These are phyloP conservation scores for Bombycilla garrulus DNA, from an alignment of 2,113 vertebrate species.

Conservation along the genomic window DNA sequence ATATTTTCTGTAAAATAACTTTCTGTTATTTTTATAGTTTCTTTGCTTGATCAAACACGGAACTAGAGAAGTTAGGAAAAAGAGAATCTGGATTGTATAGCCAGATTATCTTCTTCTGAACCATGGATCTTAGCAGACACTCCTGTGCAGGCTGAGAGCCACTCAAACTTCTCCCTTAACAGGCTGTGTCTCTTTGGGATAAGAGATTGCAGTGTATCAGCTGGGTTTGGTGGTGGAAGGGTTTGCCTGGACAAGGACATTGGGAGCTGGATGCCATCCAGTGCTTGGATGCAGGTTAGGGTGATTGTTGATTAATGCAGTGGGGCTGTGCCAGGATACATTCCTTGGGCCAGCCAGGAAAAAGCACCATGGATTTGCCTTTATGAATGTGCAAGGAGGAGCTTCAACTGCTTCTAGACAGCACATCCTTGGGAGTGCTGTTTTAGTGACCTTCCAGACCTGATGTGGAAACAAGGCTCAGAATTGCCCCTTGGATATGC, in stretches of 20 bases:
- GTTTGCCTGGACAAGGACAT: neutral
- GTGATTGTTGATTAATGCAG: neutral
- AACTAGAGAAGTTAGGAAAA: neutral
- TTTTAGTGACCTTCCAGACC: neutral
- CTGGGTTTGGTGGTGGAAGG: neutral
- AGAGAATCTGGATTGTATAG: neutral
- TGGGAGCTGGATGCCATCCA: neutral
- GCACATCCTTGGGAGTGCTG: neutral
- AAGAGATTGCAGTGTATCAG: neutral
- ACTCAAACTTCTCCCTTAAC: neutral
- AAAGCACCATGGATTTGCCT: neutral
- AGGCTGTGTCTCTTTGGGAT: neutral
- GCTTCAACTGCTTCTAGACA: neutral
- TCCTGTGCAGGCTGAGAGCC: neutral
- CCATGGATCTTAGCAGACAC: neutral
- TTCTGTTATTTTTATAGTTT: neutral
- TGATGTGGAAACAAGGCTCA: neutral
- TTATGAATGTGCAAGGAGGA: neutral
- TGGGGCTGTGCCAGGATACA: neutral
- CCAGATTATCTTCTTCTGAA: neutral
- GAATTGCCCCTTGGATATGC: neutral
- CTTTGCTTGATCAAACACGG: neutral
- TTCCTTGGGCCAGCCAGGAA: neutral
- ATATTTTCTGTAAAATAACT: neutral
- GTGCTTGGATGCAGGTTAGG: neutral